Evolutionary conservation across 2,888 invertebrate genomes (phyloP).

Genomic region (Pogonocherus hispidulus): DNA sequence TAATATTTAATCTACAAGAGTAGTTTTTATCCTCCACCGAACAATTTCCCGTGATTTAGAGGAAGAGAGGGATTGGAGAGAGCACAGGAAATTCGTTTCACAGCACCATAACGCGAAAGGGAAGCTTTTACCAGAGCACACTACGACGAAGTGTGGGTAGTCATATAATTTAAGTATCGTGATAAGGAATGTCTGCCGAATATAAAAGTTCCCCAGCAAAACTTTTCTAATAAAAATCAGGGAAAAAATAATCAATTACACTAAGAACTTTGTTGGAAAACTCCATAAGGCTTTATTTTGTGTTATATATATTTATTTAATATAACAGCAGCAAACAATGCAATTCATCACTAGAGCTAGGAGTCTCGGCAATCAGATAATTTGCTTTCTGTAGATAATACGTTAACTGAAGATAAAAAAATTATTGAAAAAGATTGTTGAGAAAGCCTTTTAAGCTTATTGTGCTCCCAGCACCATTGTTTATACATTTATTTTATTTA

Average conservation of each 20-base stretch:
- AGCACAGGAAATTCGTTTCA: slow-evolving; percentile 2
- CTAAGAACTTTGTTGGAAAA: background rate
- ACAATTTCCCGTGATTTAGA: slow-evolving; percentile 4
- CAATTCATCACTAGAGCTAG: too few species aligned
- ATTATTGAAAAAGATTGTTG: too few species aligned
- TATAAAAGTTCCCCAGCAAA: background rate
- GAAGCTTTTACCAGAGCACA: background rate
- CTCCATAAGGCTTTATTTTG: background rate
- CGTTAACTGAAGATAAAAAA: too few species aligned
- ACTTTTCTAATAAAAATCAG: slow-evolving; percentile 6
- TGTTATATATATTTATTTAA: too few species aligned
- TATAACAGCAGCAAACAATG: too few species aligned
- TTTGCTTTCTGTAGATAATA: too few species aligned
- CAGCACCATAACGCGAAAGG: slow-evolving; percentile 4
- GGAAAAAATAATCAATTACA: slow-evolving; percentile 2
- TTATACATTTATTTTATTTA: too few species aligned
- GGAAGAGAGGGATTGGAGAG: background rate
- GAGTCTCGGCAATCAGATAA: too few species aligned
- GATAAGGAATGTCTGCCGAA: slow-evolving; percentile 2
- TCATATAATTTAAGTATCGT: slow-evolving; percentile 6
- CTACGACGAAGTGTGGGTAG: background rate
- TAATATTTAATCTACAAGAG: background rate
- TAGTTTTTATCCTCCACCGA: background rate
- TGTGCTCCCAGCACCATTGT: too few species aligned
- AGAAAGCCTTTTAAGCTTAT: too few species aligned